Evolutionary conservation across 2,113 vertebrate species (phyloP), one percentile per base, ranked within the genome.

Genomic region (Lepus timidus): DNA sequence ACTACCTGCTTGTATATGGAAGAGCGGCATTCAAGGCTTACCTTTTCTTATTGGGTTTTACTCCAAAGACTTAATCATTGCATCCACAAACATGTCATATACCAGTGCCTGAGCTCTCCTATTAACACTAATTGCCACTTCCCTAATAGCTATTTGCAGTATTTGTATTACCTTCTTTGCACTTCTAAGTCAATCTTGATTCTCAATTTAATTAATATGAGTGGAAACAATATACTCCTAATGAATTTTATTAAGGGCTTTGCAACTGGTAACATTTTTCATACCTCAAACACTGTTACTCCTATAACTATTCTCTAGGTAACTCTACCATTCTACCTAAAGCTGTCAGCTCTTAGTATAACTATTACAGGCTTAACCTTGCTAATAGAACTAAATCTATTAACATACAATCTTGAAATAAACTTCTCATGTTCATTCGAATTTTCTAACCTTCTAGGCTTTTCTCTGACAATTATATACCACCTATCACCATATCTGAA

Each of bases 121-220:
- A 25, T 27, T 74, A 2, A 82, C 25, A 17, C 33, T 71, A 2
- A 36, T 39, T 4, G 3, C 19, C 9, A 52, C 12, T 1, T 10
- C 52, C 19, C 4, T 33, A n/a, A 51, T 6, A 6, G 29, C 14
- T 6, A 4, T 55, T 17, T 81, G 64, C 22, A 67, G 22, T 61
- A 33, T 7, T 13, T 4, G 19, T 17, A 67, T 44, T 0, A 62
- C 55, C 27, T 82, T 27, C 33, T 36, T n/a, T 4, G 12, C 36
- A 4, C 1, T 49, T 10, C 23, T 16, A 10, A 23, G 16, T 1
- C 19, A 74, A 20, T 19, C 33, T 19, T 11, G 10, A 6, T 83
- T 67, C 31, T 5, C 19, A 22, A 2, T 1, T 13, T 13, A 44
- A 4, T 31, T 2, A 3, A 0, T 13, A 25, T 64, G 13, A 58